Conservation (phyloP, 2,797 vertebrate species). For the Hippocampus kuda region DNA sequence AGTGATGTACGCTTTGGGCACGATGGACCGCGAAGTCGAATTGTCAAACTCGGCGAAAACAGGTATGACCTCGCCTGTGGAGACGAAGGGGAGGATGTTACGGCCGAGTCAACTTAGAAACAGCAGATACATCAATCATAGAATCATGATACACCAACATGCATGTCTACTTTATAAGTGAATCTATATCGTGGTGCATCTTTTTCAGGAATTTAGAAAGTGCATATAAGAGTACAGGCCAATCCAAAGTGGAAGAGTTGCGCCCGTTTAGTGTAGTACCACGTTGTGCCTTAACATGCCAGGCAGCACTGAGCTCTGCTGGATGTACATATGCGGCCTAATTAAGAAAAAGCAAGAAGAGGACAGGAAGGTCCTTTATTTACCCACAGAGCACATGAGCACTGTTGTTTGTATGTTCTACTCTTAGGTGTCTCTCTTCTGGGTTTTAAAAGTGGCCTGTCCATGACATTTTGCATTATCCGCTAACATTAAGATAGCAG, state of each 20-base stretch:
- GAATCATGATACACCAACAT: background rate
- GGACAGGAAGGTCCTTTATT: background rate
- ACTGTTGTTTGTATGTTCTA: too few relatives aligned
- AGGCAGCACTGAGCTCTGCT: too few relatives aligned
- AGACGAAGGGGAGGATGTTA: background rate
- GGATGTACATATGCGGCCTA: too few relatives aligned
- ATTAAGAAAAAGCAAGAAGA: background rate
- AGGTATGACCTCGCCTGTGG: conserved; percentile 85
- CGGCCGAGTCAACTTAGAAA: background rate
- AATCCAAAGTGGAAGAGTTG: background rate
- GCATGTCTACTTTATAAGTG: too few relatives aligned
- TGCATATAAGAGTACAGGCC: background rate
- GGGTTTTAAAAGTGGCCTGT: too few relatives aligned
- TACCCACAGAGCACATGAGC: too few relatives aligned
- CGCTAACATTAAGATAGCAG: too few relatives aligned
- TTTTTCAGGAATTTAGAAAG: background rate
- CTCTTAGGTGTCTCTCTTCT: too few relatives aligned
- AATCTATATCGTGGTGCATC: too few relatives aligned
- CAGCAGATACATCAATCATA: background rate
- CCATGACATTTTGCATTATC: too few relatives aligned
- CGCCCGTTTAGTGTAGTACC: background rate
- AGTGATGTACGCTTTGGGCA: conserved; percentile 83
- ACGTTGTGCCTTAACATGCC: background rate
- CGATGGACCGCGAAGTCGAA: conserved; percentile 73
- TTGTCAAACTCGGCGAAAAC: conserved; percentile 95